Evolutionary conservation across 2,113 vertebrate species (phyloP).

Genomic region (Ascaphus truei): DNA sequence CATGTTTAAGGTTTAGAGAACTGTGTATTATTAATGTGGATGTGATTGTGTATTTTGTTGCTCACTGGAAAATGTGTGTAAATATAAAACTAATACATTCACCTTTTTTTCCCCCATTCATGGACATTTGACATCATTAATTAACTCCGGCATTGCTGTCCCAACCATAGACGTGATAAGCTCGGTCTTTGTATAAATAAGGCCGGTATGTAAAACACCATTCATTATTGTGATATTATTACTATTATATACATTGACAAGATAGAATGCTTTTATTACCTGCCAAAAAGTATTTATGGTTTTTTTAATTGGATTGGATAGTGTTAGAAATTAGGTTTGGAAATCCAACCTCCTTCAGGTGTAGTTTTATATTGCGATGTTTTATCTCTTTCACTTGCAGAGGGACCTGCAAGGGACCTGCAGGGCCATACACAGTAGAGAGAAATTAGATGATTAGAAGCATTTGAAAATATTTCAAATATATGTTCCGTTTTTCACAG

Average conservation of each 20-base stretch:
- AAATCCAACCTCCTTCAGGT: background rate
- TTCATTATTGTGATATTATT: constrained; percentile 26
- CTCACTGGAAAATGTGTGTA: background rate
- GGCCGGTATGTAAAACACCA: background rate
- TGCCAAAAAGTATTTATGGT: constrained; percentile 2
- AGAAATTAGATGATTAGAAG: no score
- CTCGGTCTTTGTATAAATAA: background rate
- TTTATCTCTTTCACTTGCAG: background rate
- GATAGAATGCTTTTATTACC: constrained; percentile 9
- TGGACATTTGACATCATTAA: background rate
- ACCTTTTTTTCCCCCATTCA: background rate
- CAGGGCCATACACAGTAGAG: no score
- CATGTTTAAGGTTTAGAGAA: no score
- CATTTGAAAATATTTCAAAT: no score
- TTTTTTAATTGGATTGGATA: constrained; percentile 17
- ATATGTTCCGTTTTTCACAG: no score
- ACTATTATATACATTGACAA: background rate
- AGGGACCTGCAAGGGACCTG: background rate
- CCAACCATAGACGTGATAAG: constrained; percentile 14
- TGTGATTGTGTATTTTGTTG: background rate
- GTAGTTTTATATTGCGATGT: background rate
- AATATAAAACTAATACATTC: background rate
- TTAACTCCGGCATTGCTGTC: background rate
- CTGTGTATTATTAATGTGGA: no score
- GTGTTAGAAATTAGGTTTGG: background rate